Base-by-base conservation (phyloP, 2,888 invertebrate genomes). In the Melinaea menophilus region DNA sequence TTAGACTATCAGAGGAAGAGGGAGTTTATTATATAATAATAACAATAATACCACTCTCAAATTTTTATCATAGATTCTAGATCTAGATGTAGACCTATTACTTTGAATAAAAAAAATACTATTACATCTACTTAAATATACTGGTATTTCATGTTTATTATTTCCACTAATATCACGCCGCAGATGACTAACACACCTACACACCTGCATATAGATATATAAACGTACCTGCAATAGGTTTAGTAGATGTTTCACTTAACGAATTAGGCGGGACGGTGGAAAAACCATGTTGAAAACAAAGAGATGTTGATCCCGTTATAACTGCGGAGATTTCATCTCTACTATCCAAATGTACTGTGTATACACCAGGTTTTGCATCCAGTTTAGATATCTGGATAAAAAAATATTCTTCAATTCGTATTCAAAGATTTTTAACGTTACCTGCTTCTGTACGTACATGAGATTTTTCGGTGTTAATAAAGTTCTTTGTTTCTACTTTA, bases 271-370 rank as follows among this genome's bases (percentile, higher is more conserved):
- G 61, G 2, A 73, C 63, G 0, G 61, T 61, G 5, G 82, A 79
- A 61, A 86, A 85, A 0, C 85, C 84, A 56, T 81, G 78, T 58
- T 75, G 64, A 58, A 86, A 84, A 57, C 75, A 72, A 4, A 85
- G 63, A 0, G 64, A 68, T 1, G 78, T 80, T 0, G 72, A 73
- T 0, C 73, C 81, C 1, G 74, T 73, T 4, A 84, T 69, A 0
- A 76, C 65, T 0, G 80, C 72, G 0, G 65, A 68, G 0, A 78
- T 73, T 1, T 69, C 64, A 1, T 71, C 71, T 1, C 61, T 58
- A 56, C 79, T 79, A 4, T 73, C 77, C 0, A 84, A 65, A n/a
- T 71, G 61, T 4, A 76, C 73, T 2, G 57, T 71, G 58, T 84
- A 75, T 0, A 59, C 57, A 9, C 80, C 84, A 0, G 79, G 71